Percentiles rank a stretch among this genome's conserved stretches.
These are phyloP conservation scores for Melipona quadrifasciata DNA, from an alignment of 1,140 invertebrate species.

Conservation along the genomic window DNA sequence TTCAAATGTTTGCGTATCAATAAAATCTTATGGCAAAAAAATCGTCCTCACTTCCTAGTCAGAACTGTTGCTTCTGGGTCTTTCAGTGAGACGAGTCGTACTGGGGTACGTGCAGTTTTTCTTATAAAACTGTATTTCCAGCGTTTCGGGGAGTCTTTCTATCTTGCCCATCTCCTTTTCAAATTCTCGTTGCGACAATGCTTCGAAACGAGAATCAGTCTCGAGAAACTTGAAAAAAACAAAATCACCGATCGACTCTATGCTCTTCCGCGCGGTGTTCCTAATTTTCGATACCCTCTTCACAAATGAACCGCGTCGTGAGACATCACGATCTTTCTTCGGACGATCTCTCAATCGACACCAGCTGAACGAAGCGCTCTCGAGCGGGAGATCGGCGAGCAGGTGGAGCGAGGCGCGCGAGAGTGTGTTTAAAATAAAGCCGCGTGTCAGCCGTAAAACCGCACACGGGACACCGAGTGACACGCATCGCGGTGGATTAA, in stretches of 20 bases:
- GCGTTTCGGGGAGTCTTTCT: too few species aligned
- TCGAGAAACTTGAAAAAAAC: too few species aligned
- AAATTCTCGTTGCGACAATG: too few species aligned
- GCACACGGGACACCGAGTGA: conserved; percentile 51
- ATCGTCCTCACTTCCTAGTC: too few species aligned
- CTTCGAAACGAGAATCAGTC: too few species aligned
- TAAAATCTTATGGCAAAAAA: too few species aligned
- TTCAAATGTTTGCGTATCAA: too few species aligned
- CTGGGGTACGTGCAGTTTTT: too few species aligned
- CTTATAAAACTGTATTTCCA: too few species aligned
- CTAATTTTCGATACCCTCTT: not conserved
- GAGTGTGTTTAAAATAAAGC: conserved; percentile 57
- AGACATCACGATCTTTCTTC: not conserved
- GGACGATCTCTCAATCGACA: not conserved
- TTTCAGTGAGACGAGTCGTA: too few species aligned
- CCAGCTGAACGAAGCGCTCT: not conserved
- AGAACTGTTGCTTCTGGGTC: too few species aligned
- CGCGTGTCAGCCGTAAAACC: conserved; percentile 57
- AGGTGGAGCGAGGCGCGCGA: not conserved
- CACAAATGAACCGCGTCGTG: not conserved
- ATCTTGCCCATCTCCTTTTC: too few species aligned
- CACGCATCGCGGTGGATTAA: conserved; percentile 61
- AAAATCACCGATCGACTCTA: not conserved
- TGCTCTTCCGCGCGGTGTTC: not conserved
- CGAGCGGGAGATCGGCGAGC: not conserved